These are phyloP conservation scores for Tetheella fluctuosa DNA, from an alignment of 2,888 invertebrate genomes.

Conservation along the genomic window DNA sequence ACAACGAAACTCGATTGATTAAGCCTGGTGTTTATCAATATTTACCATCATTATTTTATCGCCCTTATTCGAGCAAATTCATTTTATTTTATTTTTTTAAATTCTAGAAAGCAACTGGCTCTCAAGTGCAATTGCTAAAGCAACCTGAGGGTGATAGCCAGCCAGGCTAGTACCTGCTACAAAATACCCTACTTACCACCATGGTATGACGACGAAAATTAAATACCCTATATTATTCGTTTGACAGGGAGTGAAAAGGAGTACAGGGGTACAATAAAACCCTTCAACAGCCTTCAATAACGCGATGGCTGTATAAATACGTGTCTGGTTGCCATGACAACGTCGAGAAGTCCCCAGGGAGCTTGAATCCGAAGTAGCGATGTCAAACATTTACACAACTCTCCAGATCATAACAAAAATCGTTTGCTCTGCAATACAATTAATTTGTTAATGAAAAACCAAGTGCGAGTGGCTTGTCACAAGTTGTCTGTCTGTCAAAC, in stretches of 20 bases:
- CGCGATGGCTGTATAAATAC: neutral
- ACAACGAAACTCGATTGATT: too few species aligned
- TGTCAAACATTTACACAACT: conserved; percentile 10
- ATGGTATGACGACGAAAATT: neutral
- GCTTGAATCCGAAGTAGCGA: neutral
- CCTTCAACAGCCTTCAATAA: neutral
- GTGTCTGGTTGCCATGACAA: neutral
- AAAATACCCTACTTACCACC: too few species aligned
- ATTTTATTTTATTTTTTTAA: too few species aligned
- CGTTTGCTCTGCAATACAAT: conserved; percentile 11
- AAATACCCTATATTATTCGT: neutral
- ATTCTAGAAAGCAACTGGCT: too few species aligned
- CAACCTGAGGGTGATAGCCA: too few species aligned
- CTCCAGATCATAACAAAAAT: conserved; percentile 11
- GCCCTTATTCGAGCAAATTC: too few species aligned
- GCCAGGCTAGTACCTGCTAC: too few species aligned
- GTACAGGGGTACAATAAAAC: neutral
- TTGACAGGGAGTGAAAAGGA: neutral
- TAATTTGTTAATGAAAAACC: conserved; percentile 11
- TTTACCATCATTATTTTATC: too few species aligned
- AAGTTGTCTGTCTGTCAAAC: neutral
- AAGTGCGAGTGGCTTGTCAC: neutral
- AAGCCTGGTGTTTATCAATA: too few species aligned
- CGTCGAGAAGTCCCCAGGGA: neutral
- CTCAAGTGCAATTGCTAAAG: too few species aligned